Conservation (phyloP, 2,797 vertebrate species). For the Sebastes vulpes region DNA sequence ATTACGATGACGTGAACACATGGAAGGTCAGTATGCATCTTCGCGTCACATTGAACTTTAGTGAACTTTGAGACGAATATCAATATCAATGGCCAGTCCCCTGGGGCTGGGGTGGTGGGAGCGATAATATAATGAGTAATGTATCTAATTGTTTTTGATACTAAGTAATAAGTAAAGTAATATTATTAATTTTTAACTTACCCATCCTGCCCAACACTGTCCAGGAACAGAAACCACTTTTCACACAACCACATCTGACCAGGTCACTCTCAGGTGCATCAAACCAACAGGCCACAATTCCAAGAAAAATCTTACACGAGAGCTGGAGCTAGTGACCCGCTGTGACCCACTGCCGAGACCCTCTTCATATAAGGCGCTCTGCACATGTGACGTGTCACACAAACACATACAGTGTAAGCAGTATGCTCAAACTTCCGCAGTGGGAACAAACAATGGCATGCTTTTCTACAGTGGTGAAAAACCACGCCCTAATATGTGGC, state of each 20-base stretch:
- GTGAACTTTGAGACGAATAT: too few relatives aligned
- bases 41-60: too few relatives aligned
- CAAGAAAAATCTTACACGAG: slow-evolving; percentile 68
- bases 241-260: neutral
- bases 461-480: neutral
- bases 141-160: too few relatives aligned
- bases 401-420: neutral
- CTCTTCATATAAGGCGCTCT: slow-evolving; percentile 80
- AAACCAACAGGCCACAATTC: neutral
- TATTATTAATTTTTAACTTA: too few relatives aligned
- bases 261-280: neutral
- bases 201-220: too few relatives aligned
- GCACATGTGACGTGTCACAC: neutral
- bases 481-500: neutral
- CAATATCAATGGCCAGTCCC: too few relatives aligned
- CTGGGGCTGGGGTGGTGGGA: too few relatives aligned
- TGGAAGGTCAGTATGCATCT: too few relatives aligned
- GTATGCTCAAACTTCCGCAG: neutral
- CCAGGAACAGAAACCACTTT: neutral
- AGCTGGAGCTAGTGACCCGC: slow-evolving; percentile 39
- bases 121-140: too few relatives aligned
- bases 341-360: slow-evolving; percentile 66
- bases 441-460: neutral
- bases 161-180: too few relatives aligned
- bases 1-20: too few relatives aligned